These are phyloP conservation scores for Littorina saxatilis DNA, from an alignment of 1,140 invertebrate species.

Conservation along the genomic window DNA sequence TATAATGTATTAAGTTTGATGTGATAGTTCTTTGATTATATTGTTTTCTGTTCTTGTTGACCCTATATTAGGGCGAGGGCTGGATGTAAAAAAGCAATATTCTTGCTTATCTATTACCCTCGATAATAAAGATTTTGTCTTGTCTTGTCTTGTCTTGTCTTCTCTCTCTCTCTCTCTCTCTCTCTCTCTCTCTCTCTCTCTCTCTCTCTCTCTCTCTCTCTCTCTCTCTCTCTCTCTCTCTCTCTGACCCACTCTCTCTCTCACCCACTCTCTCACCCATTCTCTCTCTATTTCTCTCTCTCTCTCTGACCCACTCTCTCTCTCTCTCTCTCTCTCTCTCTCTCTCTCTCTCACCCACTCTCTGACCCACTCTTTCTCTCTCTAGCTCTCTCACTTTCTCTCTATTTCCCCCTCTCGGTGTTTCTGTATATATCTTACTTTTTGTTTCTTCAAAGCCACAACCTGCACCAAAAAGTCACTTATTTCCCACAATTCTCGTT, in stretches of 20 bases:
- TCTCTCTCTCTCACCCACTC: not conserved
- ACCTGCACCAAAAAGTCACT: too few species aligned
- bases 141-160: not conserved
- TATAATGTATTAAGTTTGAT: too few species aligned
- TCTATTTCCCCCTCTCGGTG: not conserved
- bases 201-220: not conserved
- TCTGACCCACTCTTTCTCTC: not conserved
- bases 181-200: not conserved
- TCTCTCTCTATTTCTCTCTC: not conserved
- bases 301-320: not conserved
- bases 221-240: not conserved
- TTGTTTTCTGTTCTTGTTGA: too few species aligned
- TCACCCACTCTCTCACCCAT: not conserved
- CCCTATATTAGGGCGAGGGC: too few species aligned
- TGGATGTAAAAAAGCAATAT: too few species aligned
- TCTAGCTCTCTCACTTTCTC: not conserved
- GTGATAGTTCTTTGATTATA: too few species aligned
- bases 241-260: not conserved
- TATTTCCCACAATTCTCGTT: too few species aligned
- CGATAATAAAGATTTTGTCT: too few species aligned
- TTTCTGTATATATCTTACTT: not conserved
- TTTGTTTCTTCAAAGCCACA: too few species aligned
- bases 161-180: not conserved
- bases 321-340: slow-evolving; percentile 6
- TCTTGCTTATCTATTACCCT: too few species aligned